Conservation (phyloP, 2,113 vertebrate genomes). For the Dicrurus megarhynchus region DNA sequence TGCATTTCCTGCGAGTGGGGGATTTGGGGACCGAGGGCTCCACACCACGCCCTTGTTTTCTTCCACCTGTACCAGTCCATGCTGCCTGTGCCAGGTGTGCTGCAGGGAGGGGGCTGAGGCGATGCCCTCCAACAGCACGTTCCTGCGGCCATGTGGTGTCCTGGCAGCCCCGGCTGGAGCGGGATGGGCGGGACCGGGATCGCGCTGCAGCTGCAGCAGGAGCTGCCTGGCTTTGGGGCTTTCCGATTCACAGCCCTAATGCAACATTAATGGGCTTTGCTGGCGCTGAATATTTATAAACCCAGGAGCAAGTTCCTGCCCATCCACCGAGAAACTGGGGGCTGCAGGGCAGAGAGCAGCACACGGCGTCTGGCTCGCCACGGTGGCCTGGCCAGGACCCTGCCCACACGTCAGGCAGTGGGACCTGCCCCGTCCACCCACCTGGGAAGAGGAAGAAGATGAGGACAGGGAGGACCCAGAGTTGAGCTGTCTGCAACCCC, state of each 20-base stretch:
- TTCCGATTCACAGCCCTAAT: conserved; percentile 60
- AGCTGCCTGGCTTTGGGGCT: conserved; percentile 47
- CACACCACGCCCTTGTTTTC: neutral
- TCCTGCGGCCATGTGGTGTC: neutral
- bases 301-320: conserved; percentile 12
- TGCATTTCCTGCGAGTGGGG: neutral
- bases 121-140: neutral
- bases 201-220: neutral
- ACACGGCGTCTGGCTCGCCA: fast-evolving
- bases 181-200: neutral
- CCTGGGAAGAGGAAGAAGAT: neutral
- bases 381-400: neutral
- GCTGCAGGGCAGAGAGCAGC: neutral
- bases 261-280: conserved; percentile 61
- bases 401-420: fast-evolving
- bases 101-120: neutral
- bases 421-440: neutral
- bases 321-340: neutral
- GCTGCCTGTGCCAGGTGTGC: neutral
- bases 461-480: neutral
- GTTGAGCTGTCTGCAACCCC: neutral
- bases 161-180: neutral
- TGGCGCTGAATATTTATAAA: conserved; percentile 61
- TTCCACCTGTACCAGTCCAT: fast-evolving
- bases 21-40: neutral